Conservation (phyloP, 2,888 invertebrate genomes). For the Eubasilissa splendida region DNA sequence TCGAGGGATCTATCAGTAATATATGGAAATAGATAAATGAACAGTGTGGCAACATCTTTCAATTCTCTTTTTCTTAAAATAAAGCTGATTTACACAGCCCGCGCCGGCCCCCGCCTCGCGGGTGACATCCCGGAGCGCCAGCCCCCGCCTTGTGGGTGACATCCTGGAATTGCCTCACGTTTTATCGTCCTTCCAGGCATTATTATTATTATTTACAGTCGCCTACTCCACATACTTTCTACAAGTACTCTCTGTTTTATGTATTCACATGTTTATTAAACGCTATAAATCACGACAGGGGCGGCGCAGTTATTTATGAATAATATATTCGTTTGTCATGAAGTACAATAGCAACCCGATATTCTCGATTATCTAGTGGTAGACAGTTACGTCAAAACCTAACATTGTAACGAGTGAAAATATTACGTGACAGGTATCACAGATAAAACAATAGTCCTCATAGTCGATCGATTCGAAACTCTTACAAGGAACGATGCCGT, state of each 20-base stretch:
- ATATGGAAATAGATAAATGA: constrained; percentile 3
- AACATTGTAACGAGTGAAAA: too few relatives aligned
- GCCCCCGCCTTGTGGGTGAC: constrained; percentile 19
- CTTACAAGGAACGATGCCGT: too few relatives aligned
- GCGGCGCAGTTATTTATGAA: constrained; percentile 26
- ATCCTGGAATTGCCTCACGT: constrained; percentile 38
- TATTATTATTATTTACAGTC: constrained; percentile 36
- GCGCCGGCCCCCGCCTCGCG: background rate
- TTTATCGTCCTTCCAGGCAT: constrained; percentile 29
- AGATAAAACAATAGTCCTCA: too few relatives aligned
- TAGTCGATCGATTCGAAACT: too few relatives aligned
- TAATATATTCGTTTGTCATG: constrained; percentile 24
- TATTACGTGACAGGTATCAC: too few relatives aligned
- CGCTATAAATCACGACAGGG: background rate
- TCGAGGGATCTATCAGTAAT: background rate
- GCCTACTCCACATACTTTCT: constrained; percentile 11
- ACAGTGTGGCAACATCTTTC: constrained; percentile 14
- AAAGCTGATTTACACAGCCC: constrained; percentile 27
- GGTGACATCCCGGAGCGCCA: background rate
- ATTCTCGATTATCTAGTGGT: too few relatives aligned
- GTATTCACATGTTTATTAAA: constrained; percentile 30
- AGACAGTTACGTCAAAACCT: too few relatives aligned
- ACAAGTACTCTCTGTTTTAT: background rate
- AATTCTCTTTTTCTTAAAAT: constrained; percentile 24
- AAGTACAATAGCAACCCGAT: background rate